A percentile compares a stretch with the other conserved stretches of the same genome.
These are phyloP conservation scores for Thereva unica DNA, from an alignment of 2,888 invertebrate genomes.

Conservation along the genomic window DNA sequence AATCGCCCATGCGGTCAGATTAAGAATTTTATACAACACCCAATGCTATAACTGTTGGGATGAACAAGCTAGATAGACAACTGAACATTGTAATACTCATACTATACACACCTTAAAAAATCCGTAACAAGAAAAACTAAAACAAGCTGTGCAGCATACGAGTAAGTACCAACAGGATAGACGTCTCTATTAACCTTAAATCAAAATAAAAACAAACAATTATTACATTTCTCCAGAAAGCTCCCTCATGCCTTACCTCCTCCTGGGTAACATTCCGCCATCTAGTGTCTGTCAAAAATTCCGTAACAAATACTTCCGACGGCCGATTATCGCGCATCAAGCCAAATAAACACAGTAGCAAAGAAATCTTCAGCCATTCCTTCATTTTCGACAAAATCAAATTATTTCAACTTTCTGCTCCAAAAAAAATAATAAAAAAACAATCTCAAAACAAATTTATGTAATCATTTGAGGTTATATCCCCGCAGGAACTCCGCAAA, in stretches of 20 bases:
- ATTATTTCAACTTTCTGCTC: no score
- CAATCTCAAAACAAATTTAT: no score
- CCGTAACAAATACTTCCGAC: conserved; percentile 82
- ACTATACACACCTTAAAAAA: conserved; percentile 60
- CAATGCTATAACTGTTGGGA: not conserved
- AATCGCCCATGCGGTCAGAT: no score
- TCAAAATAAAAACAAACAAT: conserved; percentile 42
- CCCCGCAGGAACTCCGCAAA: no score
- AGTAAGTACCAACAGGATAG: conserved; percentile 86
- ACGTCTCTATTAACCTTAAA: conserved; percentile 74
- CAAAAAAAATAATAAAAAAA: no score
- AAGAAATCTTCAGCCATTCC: conserved; percentile 71
- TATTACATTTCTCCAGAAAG: not conserved
- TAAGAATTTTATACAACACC: not conserved
- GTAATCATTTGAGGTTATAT: no score
- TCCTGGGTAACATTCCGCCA: conserved; percentile 76
- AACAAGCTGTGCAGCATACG: conserved; percentile 75
- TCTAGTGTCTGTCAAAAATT: conserved; percentile 70
- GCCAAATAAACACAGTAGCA: conserved; percentile 77
- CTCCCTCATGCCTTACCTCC: conserved; percentile 46
- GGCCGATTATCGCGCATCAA: conserved; percentile 84
- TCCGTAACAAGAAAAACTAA: conserved; percentile 84
- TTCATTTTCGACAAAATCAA: conserved; percentile 46
- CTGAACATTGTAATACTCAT: not conserved
- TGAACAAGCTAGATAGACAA: not conserved